A percentile compares a stretch with the other conserved stretches of the same genome.
phyloP scores from a whole-genome alignment of 2,113 vertebrate species.

The Spheniscus mendiculus region DNA sequence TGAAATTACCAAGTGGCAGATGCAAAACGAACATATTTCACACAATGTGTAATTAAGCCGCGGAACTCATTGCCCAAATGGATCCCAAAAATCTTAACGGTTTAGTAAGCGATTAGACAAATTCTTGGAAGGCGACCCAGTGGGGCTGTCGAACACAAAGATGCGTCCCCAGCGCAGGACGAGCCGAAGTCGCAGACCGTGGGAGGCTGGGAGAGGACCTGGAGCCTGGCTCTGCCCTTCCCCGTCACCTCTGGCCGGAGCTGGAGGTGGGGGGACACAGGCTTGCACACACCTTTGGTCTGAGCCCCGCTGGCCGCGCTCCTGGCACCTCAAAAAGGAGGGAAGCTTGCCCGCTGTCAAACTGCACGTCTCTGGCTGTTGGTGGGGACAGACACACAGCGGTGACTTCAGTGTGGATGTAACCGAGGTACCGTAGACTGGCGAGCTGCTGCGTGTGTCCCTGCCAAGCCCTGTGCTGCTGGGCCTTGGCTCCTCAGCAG shows the following conservation, averaged over 20 bases:
- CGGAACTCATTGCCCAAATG: neutral
- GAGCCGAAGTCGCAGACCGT: accelerated
- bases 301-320: neutral
- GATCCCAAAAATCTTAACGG: neutral
- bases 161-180: accelerated
- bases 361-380: neutral
- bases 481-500: neutral
- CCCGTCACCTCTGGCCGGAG: neutral
- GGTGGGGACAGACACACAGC: neutral
- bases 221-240: neutral
- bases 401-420: accelerated
- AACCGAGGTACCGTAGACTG: accelerated
- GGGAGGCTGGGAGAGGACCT: neutral
- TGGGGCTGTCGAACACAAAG: neutral
- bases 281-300: no score
- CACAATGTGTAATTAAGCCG: neutral
- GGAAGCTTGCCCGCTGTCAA: neutral
- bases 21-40: neutral
- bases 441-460: neutral
- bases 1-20: neutral
- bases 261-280: neutral
- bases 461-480: neutral
- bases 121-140: neutral
- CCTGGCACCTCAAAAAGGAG: accelerated
- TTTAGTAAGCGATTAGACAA: neutral